These are phyloP conservation scores for Sclerurus mexicanus DNA, from an alignment of 2,113 vertebrate genomes.

Conservation along the genomic window DNA sequence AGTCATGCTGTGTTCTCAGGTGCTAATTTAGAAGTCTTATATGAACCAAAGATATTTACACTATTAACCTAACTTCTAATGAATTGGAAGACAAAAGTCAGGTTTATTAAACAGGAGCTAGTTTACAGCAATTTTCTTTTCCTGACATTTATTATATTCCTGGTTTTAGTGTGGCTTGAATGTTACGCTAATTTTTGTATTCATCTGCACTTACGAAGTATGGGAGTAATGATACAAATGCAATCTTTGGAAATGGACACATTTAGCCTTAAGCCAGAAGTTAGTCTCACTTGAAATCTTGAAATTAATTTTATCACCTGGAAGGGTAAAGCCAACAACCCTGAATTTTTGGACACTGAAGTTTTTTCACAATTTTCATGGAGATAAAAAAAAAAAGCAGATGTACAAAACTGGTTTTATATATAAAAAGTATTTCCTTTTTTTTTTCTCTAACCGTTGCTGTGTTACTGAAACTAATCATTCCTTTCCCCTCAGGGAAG, in stretches of 20 bases:
- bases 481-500: neutral
- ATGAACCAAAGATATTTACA: neutral
- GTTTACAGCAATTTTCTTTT: neutral
- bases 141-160: neutral
- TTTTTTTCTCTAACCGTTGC: neutral
- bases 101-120: neutral
- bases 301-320: neutral
- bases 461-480: neutral
- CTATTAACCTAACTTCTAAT: neutral
- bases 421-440: neutral
- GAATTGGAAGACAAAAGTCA: neutral
- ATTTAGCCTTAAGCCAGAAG: neutral
- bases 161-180: neutral
- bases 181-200: neutral
- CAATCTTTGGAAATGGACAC: neutral
- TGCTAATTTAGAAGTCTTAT: neutral
- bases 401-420: neutral
- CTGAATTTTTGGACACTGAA: neutral
- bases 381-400: neutral
- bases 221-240: neutral
- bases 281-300: neutral
- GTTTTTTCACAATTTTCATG: neutral
- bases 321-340: accelerated
- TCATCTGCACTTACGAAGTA: neutral
- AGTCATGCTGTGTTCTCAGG: neutral